A percentile compares a stretch with the other conserved stretches of the same genome.
These are phyloP conservation scores for Argopecten irradians DNA, from an alignment of 1,140 invertebrate genomes.

Conservation along the genomic window DNA sequence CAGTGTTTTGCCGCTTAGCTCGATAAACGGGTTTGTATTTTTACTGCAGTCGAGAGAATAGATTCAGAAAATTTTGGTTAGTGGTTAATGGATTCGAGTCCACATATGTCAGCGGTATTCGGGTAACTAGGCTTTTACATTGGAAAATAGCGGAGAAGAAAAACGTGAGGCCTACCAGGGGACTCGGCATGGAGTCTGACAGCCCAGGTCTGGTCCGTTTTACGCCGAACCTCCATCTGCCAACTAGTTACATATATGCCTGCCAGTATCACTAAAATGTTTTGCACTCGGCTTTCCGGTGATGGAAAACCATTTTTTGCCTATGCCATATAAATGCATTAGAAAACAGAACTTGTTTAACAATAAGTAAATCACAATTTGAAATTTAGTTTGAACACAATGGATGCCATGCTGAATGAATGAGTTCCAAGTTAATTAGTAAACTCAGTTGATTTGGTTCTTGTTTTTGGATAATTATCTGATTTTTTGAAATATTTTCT, in stretches of 20 bases:
- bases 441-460: slow-evolving; percentile 8
- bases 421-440: neutral
- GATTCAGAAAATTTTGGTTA: slow-evolving; percentile 2
- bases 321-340: slow-evolving; percentile 22
- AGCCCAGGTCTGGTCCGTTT: neutral
- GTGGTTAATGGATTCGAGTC: slow-evolving; percentile 3
- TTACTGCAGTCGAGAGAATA: slow-evolving; percentile 21
- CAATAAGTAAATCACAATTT: slow-evolving; percentile 17
- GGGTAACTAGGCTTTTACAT: slow-evolving; percentile 14
- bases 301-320: slow-evolving; percentile 17
- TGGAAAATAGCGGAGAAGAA: slow-evolving; percentile 16
- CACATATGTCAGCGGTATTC: slow-evolving; percentile 9
- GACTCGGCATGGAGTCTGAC: slow-evolving; percentile 13
- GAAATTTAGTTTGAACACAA: slow-evolving; percentile 7
- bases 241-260: slow-evolving; percentile 14
- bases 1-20: neutral
- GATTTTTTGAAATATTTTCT: neutral
- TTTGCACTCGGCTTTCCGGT: slow-evolving; percentile 5
- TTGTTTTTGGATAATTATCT: neutral
- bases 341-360: slow-evolving; percentile 4
- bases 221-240: slow-evolving; percentile 19
- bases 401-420: slow-evolving; percentile 6
- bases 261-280: slow-evolving; percentile 19
- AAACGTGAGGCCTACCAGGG: slow-evolving; percentile 3
- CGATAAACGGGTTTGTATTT: slow-evolving; percentile 21